These are phyloP conservation scores for Calameuta filiformis DNA, from an alignment of 2,888 invertebrate species.

Conservation along the genomic window DNA sequence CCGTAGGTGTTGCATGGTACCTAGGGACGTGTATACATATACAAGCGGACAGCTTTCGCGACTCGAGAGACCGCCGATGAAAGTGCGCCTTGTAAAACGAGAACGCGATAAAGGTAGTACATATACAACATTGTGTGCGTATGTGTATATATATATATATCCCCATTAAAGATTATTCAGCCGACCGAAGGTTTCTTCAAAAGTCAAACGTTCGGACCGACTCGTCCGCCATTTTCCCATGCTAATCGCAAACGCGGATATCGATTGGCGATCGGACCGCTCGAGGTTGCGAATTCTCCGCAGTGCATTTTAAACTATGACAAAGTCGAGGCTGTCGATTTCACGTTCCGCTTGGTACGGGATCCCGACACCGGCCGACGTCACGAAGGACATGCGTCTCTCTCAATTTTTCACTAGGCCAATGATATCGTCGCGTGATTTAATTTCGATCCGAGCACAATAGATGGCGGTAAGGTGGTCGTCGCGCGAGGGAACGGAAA, in stretches of 20 bases:
- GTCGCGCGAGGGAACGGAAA: too few relatives aligned
- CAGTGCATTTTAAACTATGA: neutral
- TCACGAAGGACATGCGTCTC: too few relatives aligned
- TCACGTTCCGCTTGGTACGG: neutral
- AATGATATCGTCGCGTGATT: too few relatives aligned
- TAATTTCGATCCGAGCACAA: too few relatives aligned
- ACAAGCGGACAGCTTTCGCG: neutral
- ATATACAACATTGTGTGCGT: neutral
- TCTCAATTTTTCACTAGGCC: too few relatives aligned
- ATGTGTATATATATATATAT: neutral
- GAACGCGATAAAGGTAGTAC: neutral
- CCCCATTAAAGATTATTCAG: constrained; percentile 1
- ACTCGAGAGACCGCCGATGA: neutral
- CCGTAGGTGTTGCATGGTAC: neutral
- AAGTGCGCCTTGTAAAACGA: neutral
- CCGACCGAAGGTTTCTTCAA: neutral
- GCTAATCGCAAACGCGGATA: neutral
- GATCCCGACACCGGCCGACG: neutral
- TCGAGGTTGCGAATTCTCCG: neutral
- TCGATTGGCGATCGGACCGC: neutral
- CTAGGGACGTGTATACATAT: neutral
- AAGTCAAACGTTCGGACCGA: constrained; percentile 20
- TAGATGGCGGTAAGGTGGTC: too few relatives aligned
- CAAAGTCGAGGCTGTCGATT: neutral
- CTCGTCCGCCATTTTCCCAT: constrained; percentile 4